Evolutionary conservation across 2,888 invertebrate species (phyloP).

Genomic region (Anticlea derivata): DNA sequence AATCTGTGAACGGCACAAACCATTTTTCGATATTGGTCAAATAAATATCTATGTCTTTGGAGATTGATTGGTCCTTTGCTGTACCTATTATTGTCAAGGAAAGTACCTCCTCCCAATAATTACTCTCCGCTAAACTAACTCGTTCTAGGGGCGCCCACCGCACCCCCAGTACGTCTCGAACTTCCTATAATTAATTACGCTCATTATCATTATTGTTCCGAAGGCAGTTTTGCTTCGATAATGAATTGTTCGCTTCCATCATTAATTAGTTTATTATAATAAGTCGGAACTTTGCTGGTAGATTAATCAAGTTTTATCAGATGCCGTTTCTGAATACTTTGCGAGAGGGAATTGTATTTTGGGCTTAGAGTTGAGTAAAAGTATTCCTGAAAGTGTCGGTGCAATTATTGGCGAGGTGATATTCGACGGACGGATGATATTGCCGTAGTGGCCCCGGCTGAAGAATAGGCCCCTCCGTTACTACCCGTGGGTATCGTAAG

Average conservation of each 20-base stretch:
- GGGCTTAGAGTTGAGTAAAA: background rate
- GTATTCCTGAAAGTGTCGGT: too few species aligned
- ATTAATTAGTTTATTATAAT: slow-evolving; percentile 85
- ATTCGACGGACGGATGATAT: too few species aligned
- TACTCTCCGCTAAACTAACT: slow-evolving; percentile 32
- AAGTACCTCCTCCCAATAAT: slow-evolving; percentile 48
- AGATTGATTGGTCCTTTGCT: too few species aligned
- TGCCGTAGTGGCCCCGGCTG: too few species aligned
- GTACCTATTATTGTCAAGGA: too few species aligned
- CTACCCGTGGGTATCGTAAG: too few species aligned
- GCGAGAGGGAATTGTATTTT: slow-evolving; percentile 27
- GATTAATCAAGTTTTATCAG: slow-evolving; percentile 83
- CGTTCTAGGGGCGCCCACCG: slow-evolving; percentile 38
- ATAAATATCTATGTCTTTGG: too few species aligned
- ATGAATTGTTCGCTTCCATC: slow-evolving; percentile 82
- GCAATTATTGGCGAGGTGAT: too few species aligned
- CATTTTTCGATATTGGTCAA: too few species aligned
- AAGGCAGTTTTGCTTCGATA: slow-evolving; percentile 84
- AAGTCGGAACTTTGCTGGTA: slow-evolving; percentile 72
- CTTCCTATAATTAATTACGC: slow-evolving; percentile 84
- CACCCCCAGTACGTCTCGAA: slow-evolving; percentile 74
- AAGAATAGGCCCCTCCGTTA: too few species aligned
- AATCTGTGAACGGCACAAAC: too few species aligned
- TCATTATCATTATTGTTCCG: slow-evolving; percentile 84
- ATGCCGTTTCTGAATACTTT: slow-evolving; percentile 44